Base-by-base conservation (phyloP, 2,888 invertebrate species). In the Erebia palarica region DNA sequence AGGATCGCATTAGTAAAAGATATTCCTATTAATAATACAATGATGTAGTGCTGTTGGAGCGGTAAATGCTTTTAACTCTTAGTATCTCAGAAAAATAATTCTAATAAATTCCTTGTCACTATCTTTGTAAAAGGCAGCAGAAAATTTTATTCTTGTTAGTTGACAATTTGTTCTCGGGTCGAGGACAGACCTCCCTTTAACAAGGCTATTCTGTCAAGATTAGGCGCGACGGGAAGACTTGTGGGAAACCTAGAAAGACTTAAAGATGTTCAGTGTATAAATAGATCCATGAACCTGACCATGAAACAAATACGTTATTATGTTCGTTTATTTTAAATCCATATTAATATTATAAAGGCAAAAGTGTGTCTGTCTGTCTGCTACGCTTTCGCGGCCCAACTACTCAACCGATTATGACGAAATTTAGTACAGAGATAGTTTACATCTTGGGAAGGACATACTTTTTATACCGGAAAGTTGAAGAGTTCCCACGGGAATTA, bases 81-180 rank as follows among this genome's bases (percentile, higher is more conserved):
- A 2, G 11, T n/a, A 14, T 51, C 3, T 16, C 53, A n/a, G 18
- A 63, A 61, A 16, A 61, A 61, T 21, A 16, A 42, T 65, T 65
- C 11, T 42, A 16, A 55, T 36, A 7, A 55, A 65, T 42, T n/a
- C 16, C 36, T 36, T 65, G 42, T 65, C 65, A 53, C 55, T 42
- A 21, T 42, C 14, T 42, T n/a, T 65, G 14, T 65, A 60, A 57
- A 59, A 65, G 14, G 42, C n/a, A 47, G 27, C 9, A 47, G 55
- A 13, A 65, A 82, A 82, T 80, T 83, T 83, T 80, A 82, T 83
- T 81, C 83, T 82, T 82, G 80, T 80, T 79, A 75, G 77, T 77
- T 81, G 81, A 83, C 83, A 86, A 88, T 87, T 88, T 87, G 84
- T 87, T 86, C 81, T 83, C 82, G 78, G 79, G 75, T 72, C 78